Evolutionary conservation across 2,113 vertebrate genomes (phyloP), one percentile per base, ranked within the genome.

Genomic region (Sphaerodactylus townsendi): DNA sequence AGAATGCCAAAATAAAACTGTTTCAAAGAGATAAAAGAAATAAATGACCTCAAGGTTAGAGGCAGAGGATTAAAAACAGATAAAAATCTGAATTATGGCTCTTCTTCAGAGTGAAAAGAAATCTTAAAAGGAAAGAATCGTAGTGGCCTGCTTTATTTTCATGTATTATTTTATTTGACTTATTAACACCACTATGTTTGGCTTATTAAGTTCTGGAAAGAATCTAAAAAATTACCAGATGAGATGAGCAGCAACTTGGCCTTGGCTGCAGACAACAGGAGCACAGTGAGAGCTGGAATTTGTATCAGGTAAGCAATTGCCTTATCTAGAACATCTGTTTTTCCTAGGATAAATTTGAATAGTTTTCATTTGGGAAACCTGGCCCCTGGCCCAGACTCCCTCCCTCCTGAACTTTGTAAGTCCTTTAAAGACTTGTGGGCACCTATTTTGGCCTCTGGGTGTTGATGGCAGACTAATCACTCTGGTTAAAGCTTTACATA

Each of bases 81-180:
- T 56, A 92, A 79, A 79, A 86, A 85, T 88, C 48, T 80, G 76
- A 86, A 74, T 82, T 89, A 46, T 39, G n/a, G 7, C 44, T 85
- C 3, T 25, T 86, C 23, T 71, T 41, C 37, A 86, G 91, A 89
- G 72, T 30, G 53, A 25, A 44, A 81, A 75, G 78, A 86, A 77
- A 30, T 39, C 75, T 77, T 78, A n/a, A 86, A 10, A 35, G 80
- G 13, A 46, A 68, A 4, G 46, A 53, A 10, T 82, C 66, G 25
- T 70, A 0, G 78, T 90, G 59, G 73, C 85, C 71, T 28, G 23
- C 59, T 17, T 46, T 0, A 0, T 69, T 69, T 87, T 73, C 79
- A 87, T 77, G 23, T 2, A 72, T 68, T 46, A 64, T 82, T 85
- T 46, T 79, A 72, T 65, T 46, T 65, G 30, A 41, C 72, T 46